Conservation (phyloP, 1,140 invertebrate genomes). For the Zaprionus ornatus region DNA sequence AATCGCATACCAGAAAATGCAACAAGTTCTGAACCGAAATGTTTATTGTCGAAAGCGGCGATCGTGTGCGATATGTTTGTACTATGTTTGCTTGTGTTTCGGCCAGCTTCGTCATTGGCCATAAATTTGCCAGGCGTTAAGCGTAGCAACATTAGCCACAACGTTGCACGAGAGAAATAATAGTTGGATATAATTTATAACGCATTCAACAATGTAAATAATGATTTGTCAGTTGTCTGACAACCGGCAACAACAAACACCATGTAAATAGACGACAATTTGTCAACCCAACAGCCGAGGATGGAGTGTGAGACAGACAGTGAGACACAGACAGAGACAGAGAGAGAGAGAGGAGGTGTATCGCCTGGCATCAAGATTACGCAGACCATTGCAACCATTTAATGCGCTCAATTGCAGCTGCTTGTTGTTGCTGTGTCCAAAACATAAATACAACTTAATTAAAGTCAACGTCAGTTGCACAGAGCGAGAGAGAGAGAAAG, state of each 20-base stretch:
- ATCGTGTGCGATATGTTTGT: not conserved
- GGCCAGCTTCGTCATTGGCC: constrained; percentile 50
- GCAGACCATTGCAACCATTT: constrained; percentile 20
- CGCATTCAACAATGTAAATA: constrained; percentile 74
- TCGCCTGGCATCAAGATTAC: constrained; percentile 10
- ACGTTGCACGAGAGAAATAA: constrained; percentile 49
- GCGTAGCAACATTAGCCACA: constrained; percentile 21
- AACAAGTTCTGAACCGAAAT: constrained; percentile 61
- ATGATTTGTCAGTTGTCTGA: constrained; percentile 70
- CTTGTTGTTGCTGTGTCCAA: constrained; percentile 54
- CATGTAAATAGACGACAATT: constrained; percentile 76
- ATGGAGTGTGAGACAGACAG: not conserved
- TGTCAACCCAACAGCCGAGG: constrained; percentile 54
- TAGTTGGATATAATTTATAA: constrained; percentile 73
- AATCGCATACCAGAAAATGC: constrained; percentile 61
- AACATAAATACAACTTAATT: constrained; percentile 82
- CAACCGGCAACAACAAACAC: constrained; percentile 54
- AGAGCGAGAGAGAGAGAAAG: constrained; percentile 10
- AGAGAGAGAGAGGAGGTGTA: not conserved
- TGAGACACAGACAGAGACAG: not conserved
- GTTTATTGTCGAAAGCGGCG: constrained; percentile 44
- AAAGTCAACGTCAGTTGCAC: constrained; percentile 52
- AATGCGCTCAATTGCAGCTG: constrained; percentile 43
- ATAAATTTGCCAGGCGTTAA: constrained; percentile 51
- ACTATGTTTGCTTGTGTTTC: constrained; percentile 13